A percentile compares a stretch with the other conserved stretches of the same genome.
These are phyloP conservation scores for Sclerurus mexicanus DNA, from an alignment of 2,113 vertebrate genomes.

Conservation along the genomic window DNA sequence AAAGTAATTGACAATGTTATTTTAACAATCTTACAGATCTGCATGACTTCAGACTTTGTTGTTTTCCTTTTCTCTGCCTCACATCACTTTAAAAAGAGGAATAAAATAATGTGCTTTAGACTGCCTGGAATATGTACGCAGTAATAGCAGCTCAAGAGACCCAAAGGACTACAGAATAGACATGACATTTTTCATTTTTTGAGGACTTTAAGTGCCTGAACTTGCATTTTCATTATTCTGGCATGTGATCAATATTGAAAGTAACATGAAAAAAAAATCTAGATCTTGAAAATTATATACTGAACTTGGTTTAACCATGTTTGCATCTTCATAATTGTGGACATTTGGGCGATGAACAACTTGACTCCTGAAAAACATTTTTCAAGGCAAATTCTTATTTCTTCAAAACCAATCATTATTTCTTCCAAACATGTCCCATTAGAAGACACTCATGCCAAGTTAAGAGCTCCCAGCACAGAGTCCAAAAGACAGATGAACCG, in stretches of 20 bases:
- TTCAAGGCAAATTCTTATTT: background rate
- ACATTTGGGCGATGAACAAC: background rate
- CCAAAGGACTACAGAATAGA: background rate
- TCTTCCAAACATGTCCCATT: background rate
- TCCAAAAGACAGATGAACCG: background rate
- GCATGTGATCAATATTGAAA: background rate
- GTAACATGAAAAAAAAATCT: background rate
- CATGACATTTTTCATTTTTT: background rate
- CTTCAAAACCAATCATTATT: background rate
- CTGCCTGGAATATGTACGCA: background rate
- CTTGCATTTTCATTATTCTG: background rate
- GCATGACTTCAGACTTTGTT: background rate
- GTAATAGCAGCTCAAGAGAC: background rate
- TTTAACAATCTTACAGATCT: background rate
- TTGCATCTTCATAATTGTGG: background rate
- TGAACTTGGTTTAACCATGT: background rate
- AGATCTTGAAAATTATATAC: background rate
- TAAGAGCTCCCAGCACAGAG: background rate
- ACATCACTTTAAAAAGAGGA: slow-evolving; percentile 61
- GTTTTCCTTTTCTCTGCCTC: background rate
- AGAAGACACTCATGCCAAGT: background rate
- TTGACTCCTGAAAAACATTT: background rate
- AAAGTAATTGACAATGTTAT: background rate
- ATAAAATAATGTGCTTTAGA: slow-evolving; percentile 53
- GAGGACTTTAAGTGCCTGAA: background rate